Conservation (phyloP, 2,888 invertebrate genomes). For the Ceramica pisi region DNA sequence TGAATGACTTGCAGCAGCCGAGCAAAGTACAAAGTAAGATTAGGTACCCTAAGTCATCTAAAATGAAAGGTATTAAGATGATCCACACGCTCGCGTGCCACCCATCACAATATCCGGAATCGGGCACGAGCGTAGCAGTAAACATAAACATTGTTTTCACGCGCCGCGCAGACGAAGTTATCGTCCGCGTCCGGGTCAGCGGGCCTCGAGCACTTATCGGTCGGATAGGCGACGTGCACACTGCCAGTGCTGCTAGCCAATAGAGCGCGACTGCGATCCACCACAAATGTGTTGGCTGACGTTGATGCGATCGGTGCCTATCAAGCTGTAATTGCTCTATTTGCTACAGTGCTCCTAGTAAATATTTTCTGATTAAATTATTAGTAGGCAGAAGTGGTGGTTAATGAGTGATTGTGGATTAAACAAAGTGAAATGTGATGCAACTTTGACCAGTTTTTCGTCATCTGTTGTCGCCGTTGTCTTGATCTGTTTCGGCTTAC, state of each 20-base stretch:
- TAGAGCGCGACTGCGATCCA: constrained; percentile 29
- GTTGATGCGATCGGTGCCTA: constrained; percentile 36
- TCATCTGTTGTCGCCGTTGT: background rate
- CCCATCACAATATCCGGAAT: constrained; percentile 65
- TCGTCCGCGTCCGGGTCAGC: constrained; percentile 83
- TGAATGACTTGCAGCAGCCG: background rate
- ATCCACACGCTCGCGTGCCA: constrained; percentile 46
- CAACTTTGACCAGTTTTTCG: background rate
- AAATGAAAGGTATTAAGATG: constrained; percentile 37
- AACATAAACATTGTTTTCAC: constrained; percentile 80
- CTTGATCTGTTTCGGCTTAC: background rate
- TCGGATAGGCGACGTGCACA: constrained; percentile 52
- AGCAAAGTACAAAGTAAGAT: constrained; percentile 8
- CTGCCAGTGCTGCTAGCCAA: constrained; percentile 20
- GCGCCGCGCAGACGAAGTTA: constrained; percentile 81
- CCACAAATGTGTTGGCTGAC: constrained; percentile 8
- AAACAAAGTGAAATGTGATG: constrained; percentile 19
- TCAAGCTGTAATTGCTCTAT: constrained; percentile 15
- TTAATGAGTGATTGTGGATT: background rate
- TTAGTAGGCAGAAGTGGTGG: background rate
- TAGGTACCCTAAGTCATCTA: background rate
- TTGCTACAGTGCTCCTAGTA: constrained; percentile 6
- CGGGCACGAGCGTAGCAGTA: constrained; percentile 71
- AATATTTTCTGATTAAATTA: background rate
- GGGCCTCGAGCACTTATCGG: constrained; percentile 63